Percentiles rank a stretch among this genome's conserved stretches.
Evolutionary conservation across 2,797 vertebrate species (phyloP).

Genomic region (Sylvia borin): DNA sequence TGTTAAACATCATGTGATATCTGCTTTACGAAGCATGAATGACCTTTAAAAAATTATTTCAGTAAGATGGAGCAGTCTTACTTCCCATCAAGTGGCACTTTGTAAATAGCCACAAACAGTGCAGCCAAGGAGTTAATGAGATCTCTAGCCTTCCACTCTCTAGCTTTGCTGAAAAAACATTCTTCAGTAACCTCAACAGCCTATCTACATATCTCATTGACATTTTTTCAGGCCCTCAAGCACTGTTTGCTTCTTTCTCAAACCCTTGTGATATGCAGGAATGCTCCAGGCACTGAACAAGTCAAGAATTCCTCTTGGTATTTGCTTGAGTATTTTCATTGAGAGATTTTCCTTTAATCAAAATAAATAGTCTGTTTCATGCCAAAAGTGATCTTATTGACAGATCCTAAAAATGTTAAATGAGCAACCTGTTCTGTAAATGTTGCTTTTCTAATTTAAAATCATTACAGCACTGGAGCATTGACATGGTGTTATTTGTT

Average conservation of each 20-base stretch:
- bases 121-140: neutral
- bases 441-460: slow-evolving; percentile 77
- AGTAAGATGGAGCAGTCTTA: neutral
- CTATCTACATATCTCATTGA: neutral
- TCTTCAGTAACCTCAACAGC: neutral
- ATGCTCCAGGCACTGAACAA: slow-evolving; percentile 1
- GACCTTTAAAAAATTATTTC: slow-evolving; percentile 11
- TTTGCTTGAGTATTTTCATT: slow-evolving; percentile 37
- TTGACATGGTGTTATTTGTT: slow-evolving; percentile 76
- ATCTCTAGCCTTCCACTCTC: neutral
- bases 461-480: slow-evolving; percentile 70
- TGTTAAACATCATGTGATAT: slow-evolving; percentile 1
- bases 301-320: neutral
- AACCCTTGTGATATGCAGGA: neutral
- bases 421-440: slow-evolving; percentile 72
- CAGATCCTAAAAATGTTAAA: slow-evolving; percentile 79
- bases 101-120: neutral
- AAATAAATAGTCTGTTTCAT: slow-evolving; percentile 75
- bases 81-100: neutral
- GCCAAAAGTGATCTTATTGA: slow-evolving; percentile 73
- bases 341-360: slow-evolving; percentile 70
- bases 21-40: neutral
- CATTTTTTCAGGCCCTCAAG: slow-evolving; percentile 30
- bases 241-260: neutral
- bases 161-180: neutral